Evolutionary conservation across 2,888 invertebrate species (phyloP).

Genomic region (Chrysomela aeneicollis): DNA sequence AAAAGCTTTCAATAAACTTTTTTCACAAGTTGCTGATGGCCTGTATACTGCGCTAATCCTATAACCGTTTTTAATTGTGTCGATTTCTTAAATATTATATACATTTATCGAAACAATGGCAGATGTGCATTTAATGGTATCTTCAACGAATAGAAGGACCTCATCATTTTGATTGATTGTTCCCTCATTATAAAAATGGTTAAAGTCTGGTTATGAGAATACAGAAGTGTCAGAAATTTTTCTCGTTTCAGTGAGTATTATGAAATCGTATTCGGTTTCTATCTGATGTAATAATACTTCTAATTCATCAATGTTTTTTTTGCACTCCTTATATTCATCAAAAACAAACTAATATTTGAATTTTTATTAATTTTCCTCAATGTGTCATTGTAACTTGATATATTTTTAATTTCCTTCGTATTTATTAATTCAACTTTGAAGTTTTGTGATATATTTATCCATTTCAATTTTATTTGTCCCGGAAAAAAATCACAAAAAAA

Average conservation of each 20-base stretch:
- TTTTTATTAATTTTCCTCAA: background rate
- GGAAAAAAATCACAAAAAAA: too few species aligned
- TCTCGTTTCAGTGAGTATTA: conserved; percentile 7
- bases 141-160: background rate
- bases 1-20: background rate
- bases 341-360: background rate
- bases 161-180: conserved; percentile 5
- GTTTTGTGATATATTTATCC: background rate
- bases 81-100: conserved; percentile 10
- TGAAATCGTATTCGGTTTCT: conserved; percentile 2
- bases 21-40: background rate
- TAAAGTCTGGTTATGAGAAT: background rate
- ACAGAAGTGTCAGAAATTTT: background rate
- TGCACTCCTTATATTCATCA: background rate
- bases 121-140: conserved; percentile 9
- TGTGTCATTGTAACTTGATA: background rate
- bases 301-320: background rate
- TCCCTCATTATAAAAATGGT: background rate
- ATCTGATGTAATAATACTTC: background rate
- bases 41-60: conserved; percentile 6
- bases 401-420: background rate
- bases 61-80: background rate
- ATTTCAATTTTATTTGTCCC: too few species aligned
- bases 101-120: conserved; percentile 1
- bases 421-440: background rate